Conservation (phyloP, 2,113 vertebrate genomes). For the Axis porcinus region DNA sequence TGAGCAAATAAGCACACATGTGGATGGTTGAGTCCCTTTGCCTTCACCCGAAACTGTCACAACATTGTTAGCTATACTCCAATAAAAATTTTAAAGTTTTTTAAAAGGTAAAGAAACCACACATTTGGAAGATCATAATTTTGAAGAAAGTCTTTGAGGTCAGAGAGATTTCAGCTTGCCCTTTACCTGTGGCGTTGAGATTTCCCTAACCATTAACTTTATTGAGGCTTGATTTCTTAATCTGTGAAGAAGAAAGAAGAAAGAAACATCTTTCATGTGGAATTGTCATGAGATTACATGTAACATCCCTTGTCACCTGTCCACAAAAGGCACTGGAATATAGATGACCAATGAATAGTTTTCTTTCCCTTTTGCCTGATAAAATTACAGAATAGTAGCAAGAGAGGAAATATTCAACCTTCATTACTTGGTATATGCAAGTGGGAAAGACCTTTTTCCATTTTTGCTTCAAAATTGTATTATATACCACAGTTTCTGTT, state of each 20-base stretch:
- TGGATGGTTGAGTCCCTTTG: background rate
- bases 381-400: background rate
- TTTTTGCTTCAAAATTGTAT: background rate
- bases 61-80: background rate
- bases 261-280: background rate
- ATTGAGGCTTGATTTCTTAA: background rate
- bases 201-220: background rate
- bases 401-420: background rate
- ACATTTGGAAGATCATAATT: background rate
- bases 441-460: background rate
- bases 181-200: background rate
- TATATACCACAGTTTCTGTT: background rate
- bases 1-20: background rate
- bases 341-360: background rate
- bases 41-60: background rate
- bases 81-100: background rate
- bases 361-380: background rate
- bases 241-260: background rate
- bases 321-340: background rate
- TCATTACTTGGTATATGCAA: background rate
- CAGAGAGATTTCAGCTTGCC: background rate
- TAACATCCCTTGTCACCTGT: background rate
- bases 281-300: background rate
- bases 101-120: background rate
- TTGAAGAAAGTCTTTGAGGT: background rate